Conservation (phyloP, 2,888 invertebrate species). For the Synergus umbraculus region DNA sequence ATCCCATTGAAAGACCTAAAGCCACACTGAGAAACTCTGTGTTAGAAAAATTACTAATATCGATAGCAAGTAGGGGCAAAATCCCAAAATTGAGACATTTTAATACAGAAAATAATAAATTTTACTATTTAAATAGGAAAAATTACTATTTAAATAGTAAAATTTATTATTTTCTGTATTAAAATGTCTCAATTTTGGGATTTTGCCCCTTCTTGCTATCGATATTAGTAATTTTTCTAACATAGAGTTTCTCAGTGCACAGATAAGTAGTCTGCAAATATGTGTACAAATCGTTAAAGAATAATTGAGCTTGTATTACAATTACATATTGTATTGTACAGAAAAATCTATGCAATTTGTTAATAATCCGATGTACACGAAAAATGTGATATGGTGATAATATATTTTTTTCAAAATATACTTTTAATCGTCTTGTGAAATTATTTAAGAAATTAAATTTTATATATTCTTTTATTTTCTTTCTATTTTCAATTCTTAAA, state of each 20-base stretch:
- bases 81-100: too few species aligned
- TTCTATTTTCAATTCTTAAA: not conserved
- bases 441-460: not conserved
- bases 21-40: too few species aligned
- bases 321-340: not conserved
- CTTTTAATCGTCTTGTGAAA: not conserved
- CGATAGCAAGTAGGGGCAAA: too few species aligned
- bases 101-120: too few species aligned
- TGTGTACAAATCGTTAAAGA: not conserved
- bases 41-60: too few species aligned
- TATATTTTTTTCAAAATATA: slow-evolving; percentile 35
- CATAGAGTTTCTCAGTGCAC: too few species aligned
- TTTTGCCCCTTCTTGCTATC: too few species aligned
- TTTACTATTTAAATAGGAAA: too few species aligned
- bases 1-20: not conserved
- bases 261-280: not conserved
- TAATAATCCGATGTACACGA: not conserved
- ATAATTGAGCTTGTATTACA: not conserved
- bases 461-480: not conserved
- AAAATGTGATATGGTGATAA: slow-evolving; percentile 14
- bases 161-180: too few species aligned
- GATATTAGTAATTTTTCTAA: too few species aligned
- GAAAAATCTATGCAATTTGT: not conserved
- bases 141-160: too few species aligned
- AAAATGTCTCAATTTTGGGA: too few species aligned